phyloP scores from a whole-genome alignment of 2,113 vertebrate genomes.

The Ceyx margarethae region DNA sequence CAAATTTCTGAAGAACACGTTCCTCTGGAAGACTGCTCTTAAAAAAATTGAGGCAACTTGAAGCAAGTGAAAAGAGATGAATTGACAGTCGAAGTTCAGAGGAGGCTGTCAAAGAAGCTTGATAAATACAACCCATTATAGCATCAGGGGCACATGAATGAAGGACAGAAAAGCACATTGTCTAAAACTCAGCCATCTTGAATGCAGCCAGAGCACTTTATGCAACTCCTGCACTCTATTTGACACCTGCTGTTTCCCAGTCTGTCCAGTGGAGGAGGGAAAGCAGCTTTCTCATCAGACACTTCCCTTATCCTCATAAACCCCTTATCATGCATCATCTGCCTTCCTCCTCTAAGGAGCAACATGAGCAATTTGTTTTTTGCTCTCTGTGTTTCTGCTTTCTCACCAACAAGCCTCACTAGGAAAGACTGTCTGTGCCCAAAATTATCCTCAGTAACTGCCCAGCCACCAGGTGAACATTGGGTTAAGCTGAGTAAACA shows the following conservation, averaged over 20 bases:
- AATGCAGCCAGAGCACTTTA: neutral
- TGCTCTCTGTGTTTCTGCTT: neutral
- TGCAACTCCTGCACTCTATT: neutral
- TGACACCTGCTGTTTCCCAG: neutral
- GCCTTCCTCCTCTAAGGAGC: neutral
- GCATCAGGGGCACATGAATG: neutral
- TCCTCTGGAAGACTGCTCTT: neutral
- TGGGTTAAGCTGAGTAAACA: neutral
- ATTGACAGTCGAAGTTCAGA: neutral
- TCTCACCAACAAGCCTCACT: accelerated
- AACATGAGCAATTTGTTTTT: neutral
- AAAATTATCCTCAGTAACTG: neutral
- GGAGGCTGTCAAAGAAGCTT: neutral
- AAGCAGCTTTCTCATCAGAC: neutral
- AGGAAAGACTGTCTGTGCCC: neutral
- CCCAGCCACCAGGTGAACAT: neutral
- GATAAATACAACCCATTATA: neutral
- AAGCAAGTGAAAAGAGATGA: neutral
- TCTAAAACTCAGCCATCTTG: neutral
- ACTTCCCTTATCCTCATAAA: neutral
- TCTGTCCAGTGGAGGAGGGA: neutral
- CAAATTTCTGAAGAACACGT: neutral
- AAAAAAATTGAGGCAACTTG: neutral
- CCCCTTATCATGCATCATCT: neutral
- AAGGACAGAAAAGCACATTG: accelerated